phyloP scores from a whole-genome alignment of 2,888 invertebrate genomes.

The Epirrhoe alternata region DNA sequence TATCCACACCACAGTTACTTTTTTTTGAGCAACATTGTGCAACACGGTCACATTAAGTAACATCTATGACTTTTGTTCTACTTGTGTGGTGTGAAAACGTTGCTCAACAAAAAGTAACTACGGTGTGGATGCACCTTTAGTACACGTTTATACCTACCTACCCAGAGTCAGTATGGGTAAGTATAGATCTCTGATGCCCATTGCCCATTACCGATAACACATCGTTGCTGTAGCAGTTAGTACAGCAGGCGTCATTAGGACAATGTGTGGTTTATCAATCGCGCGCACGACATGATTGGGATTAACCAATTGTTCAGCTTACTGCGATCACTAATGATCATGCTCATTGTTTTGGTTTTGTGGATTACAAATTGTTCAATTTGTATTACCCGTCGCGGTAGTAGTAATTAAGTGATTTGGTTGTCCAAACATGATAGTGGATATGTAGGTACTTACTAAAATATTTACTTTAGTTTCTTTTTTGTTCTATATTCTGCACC shows the following conservation, averaged over 20 bases:
- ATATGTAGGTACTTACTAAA: too few relatives aligned
- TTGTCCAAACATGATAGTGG: background rate
- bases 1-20: too few relatives aligned
- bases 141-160: too few relatives aligned
- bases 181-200: background rate
- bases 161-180: too few relatives aligned
- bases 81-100: too few relatives aligned
- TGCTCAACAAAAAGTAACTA: too few relatives aligned
- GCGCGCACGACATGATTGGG: conserved; percentile 27
- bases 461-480: too few relatives aligned
- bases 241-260: conserved; percentile 27
- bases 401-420: background rate
- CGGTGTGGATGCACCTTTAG: too few relatives aligned
- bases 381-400: background rate
- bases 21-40: too few relatives aligned
- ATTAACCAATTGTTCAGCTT: conserved; percentile 19
- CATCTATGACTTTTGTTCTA: too few relatives aligned
- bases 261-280: conserved; percentile 34
- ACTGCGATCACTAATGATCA: conserved; percentile 16
- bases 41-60: too few relatives aligned
- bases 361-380: background rate
- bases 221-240: conserved; percentile 16
- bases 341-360: conserved; percentile 11
- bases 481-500: too few relatives aligned
- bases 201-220: conserved; percentile 22